Percentiles rank a stretch among this genome's conserved stretches.
Conservation (phyloP, 2,113 vertebrate species). For the Aptenodytes patagonicus region DNA sequence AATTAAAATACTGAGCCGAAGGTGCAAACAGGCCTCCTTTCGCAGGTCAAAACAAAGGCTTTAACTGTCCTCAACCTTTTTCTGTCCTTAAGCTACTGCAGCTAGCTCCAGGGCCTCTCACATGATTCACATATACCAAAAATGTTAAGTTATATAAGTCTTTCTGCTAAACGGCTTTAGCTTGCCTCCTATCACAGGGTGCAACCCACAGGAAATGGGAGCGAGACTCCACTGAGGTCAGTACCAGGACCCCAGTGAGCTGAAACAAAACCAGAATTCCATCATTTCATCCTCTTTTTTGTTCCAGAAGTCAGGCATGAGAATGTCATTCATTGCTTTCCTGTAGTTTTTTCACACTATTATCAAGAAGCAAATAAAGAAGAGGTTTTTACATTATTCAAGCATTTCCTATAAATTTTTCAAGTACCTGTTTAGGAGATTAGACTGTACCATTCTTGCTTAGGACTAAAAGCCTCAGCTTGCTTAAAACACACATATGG, state of each 20-base stretch:
- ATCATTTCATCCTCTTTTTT: background rate
- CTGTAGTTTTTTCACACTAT: background rate
- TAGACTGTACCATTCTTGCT: background rate
- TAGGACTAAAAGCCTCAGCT: background rate
- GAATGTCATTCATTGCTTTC: background rate
- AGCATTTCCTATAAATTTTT: background rate
- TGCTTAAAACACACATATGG: background rate
- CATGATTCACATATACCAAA: background rate
- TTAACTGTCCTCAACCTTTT: background rate
- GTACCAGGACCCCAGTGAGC: background rate
- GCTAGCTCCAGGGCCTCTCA: background rate
- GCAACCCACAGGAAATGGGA: background rate
- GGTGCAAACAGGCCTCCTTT: background rate
- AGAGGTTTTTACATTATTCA: background rate
- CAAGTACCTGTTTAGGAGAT: fast-evolving
- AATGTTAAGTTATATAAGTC: background rate
- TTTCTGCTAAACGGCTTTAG: background rate
- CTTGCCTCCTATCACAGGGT: background rate
- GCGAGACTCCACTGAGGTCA: fast-evolving
- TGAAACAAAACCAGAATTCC: background rate
- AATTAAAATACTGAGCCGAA: background rate
- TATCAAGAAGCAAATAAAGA: background rate
- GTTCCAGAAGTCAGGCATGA: background rate
- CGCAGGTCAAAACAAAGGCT: background rate
- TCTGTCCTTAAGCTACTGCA: background rate